Evolutionary conservation across 2,797 vertebrate genomes (phyloP).

Genomic region (Enteromius mattozi): DNA sequence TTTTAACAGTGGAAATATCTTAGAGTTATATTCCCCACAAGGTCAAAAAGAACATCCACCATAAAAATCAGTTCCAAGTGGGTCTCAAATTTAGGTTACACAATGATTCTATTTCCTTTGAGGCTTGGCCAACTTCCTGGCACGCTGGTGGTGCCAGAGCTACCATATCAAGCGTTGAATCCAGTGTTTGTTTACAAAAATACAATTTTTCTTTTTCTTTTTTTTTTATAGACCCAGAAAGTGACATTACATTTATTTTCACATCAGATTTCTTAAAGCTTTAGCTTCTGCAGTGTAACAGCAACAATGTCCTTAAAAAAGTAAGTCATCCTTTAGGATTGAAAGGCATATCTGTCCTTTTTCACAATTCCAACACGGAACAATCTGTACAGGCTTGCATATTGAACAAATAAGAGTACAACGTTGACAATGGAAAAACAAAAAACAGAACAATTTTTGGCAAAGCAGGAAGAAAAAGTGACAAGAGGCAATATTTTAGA

Average conservation of each 20-base stretch:
- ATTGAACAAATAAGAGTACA: slow-evolving; percentile 70
- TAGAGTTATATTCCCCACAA: slow-evolving; percentile 77
- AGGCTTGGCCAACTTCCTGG: slow-evolving; percentile 65
- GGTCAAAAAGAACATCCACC: slow-evolving; percentile 77
- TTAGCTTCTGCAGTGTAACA: slow-evolving; percentile 84
- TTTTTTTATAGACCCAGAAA: slow-evolving; percentile 81
- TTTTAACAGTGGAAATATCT: slow-evolving; percentile 81
- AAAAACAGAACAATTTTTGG: slow-evolving; percentile 74
- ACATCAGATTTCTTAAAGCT: slow-evolving; percentile 85
- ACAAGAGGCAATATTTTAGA: slow-evolving; percentile 78
- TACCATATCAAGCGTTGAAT: slow-evolving; percentile 76
- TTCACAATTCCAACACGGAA: slow-evolving; percentile 75
- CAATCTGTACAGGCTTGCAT: slow-evolving; percentile 81
- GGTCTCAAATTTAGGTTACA: slow-evolving; percentile 75
- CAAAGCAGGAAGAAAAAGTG: slow-evolving; percentile 84
- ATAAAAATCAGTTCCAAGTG: slow-evolving; percentile 79
- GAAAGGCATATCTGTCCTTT: slow-evolving; percentile 75
- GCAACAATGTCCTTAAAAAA: slow-evolving; percentile 77
- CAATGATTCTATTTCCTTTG: slow-evolving; percentile 71
- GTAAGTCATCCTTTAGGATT: slow-evolving; percentile 72
- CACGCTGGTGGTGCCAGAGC: slow-evolving; percentile 55
- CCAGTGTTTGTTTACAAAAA: slow-evolving; percentile 85
- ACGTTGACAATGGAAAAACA: slow-evolving; percentile 67
- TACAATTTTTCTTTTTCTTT: slow-evolving; percentile 70
- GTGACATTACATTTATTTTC: slow-evolving; percentile 77